Evolutionary conservation across 2,888 invertebrate genomes (phyloP).

Genomic region (Cetonia aurata): DNA sequence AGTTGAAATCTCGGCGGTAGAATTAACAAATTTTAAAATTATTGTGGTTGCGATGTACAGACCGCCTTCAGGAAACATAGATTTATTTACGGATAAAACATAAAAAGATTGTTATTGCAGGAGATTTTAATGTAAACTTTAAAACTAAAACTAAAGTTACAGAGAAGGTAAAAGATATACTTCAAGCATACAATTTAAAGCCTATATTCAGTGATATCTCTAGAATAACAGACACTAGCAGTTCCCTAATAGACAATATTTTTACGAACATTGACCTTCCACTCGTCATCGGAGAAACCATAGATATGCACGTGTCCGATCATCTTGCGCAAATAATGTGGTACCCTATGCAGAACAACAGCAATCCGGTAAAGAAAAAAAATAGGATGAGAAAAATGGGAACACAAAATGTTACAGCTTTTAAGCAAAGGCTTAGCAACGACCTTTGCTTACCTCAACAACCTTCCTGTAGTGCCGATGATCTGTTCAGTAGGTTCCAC

Average conservation of each 20-base stretch:
- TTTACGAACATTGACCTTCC: not conserved
- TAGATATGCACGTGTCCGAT: slow-evolving; percentile 1
- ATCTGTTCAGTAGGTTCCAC: not conserved
- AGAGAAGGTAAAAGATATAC: not conserved
- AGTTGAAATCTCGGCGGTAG: not conserved
- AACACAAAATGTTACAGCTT: not conserved
- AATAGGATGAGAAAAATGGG: not conserved
- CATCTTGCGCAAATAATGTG: not conserved
- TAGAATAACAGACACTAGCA: slow-evolving; percentile 3
- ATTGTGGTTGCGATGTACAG: not conserved
- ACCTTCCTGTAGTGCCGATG: not conserved
- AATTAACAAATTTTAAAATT: not conserved
- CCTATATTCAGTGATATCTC: not conserved
- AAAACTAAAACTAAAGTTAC: not conserved
- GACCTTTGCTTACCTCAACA: not conserved
- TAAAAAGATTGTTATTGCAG: not conserved
- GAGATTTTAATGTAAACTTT: slow-evolving; percentile 6
- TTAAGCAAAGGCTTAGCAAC: not conserved
- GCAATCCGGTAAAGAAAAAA: not conserved
- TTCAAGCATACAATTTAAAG: not conserved
- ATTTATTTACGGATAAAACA: not conserved
- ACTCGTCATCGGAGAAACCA: not conserved
- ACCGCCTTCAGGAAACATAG: slow-evolving; percentile 1
- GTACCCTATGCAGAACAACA: not conserved
- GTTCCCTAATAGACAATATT: not conserved